Base-by-base conservation (phyloP, 2,113 vertebrate species). In the Acanthochromis polyacanthus region DNA sequence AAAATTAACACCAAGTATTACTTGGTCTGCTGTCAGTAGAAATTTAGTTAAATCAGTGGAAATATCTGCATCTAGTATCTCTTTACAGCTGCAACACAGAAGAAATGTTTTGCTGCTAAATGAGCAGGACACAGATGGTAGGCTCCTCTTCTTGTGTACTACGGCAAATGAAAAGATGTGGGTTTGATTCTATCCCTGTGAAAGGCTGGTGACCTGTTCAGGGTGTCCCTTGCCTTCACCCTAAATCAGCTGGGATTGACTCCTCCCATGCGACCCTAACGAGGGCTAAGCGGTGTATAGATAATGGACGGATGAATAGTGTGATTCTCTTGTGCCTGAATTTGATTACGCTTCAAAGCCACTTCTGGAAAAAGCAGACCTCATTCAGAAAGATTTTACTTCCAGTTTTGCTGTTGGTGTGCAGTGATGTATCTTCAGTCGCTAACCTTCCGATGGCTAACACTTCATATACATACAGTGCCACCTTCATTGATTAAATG, bases 401-500 rank as follows among this genome's bases (percentile, higher is more conserved):
- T 45, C 4, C 43, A 45, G 43, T 15, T 45, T 15, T 45, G 48
- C 14, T 58, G 43, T 38, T 28, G 19, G 10, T 73, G n/a, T 46
- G 12, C 5, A 32, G 4, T 32, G 7, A 3, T 22, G 14, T 78
- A 10, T 45, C 17, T 51, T 23, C 25, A 36, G 36, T 8, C 30
- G n/a, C 10, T 53, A 7, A 5, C 46, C 16, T 28, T 1, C 2
- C 59, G 5, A 28, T 8, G 1, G 20, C 9, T 22, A 32, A 43
- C 4, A 40, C 16, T 65, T 32, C 3, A 10, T 67, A 56, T 10
- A 60, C 5, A 61, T 36, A 20, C 17, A 59, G 1, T 6, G 45
- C 30, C 38, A 63, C 56, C n/a, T 3, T 51, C 45, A 77, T 25
- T 60, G 53, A 81, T 74, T 83, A 50, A 12, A 50, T 28, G 71